Conservation (phyloP, 2,113 vertebrate species). For the Phasianus colchicus region DNA sequence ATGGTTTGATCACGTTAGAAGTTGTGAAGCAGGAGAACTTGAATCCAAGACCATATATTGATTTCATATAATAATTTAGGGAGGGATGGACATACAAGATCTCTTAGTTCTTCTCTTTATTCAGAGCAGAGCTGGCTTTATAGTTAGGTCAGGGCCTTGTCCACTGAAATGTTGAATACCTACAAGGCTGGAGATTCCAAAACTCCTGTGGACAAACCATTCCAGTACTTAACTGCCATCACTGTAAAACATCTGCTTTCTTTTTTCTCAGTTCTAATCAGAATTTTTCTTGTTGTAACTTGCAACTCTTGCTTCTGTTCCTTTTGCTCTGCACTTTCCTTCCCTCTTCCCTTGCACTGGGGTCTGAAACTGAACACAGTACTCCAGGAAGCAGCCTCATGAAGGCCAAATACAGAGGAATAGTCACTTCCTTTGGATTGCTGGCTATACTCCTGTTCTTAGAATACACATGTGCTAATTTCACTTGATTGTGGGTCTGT, state of each 20-base stretch:
- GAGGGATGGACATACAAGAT: neutral
- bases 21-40: neutral
- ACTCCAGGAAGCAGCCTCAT: neutral
- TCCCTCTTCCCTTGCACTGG: neutral
- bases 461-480: neutral
- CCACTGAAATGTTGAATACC: neutral
- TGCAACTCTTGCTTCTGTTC: neutral
- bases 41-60: neutral
- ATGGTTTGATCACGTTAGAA: neutral
- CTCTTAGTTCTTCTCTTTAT: neutral
- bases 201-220: neutral
- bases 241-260: neutral
- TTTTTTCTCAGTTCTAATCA: neutral
- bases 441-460: neutral
- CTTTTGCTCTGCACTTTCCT: neutral
- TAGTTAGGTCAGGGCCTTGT: neutral
- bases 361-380: neutral
- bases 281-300: neutral
- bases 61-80: neutral
- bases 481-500: slow-evolving; percentile 41
- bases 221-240: neutral
- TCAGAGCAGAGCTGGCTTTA: neutral
- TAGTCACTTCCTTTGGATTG: neutral
- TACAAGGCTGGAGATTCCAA: neutral
- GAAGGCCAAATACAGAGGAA: neutral